These are phyloP conservation scores for Chaitophorus viminalis DNA, from an alignment of 2,888 invertebrate species.

Conservation along the genomic window DNA sequence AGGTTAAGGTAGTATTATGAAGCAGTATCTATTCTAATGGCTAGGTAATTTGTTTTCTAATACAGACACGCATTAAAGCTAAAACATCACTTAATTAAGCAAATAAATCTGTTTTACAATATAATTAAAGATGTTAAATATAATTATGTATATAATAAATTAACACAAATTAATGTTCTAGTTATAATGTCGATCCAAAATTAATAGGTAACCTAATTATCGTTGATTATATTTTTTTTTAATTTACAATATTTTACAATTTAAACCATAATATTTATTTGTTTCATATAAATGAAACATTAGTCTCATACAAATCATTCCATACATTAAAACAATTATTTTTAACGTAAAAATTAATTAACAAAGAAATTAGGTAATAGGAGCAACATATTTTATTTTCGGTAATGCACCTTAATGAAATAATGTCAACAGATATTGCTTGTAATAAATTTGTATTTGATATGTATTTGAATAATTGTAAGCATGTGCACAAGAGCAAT, in stretches of 20 bases:
- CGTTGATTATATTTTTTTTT: conserved; percentile 29
- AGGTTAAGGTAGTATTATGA: conserved; percentile 40
- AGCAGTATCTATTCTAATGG: conserved; percentile 42
- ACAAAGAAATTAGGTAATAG: conserved; percentile 21
- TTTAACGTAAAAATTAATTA: conserved; percentile 21
- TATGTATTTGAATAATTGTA: conserved; percentile 50
- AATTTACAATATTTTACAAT: conserved; percentile 42
- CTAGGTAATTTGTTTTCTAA: conserved; percentile 27
- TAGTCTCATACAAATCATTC: conserved; percentile 36
- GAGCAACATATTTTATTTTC: conserved; percentile 40
- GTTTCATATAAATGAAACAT: conserved; percentile 31
- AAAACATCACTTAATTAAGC: conserved; percentile 36
- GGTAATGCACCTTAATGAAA: background rate
- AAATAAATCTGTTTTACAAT: conserved; percentile 48
- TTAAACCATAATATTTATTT: conserved; percentile 19
- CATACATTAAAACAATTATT: conserved; percentile 34
- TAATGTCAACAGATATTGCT: conserved; percentile 49
- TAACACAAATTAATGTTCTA: conserved; percentile 34
- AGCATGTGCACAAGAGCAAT: conserved; percentile 32
- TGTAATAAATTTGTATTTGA: conserved; percentile 41
- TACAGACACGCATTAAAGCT: conserved; percentile 47
- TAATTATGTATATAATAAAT: conserved; percentile 42
- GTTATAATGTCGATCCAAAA: conserved; percentile 27
- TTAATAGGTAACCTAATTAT: conserved; percentile 28
- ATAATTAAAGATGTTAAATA: conserved; percentile 36